Percentiles rank a stretch among this genome's conserved stretches.
phyloP scores from a whole-genome alignment of 53 echinoderm and acorn worm species.

The Crossaster papposus region DNA sequence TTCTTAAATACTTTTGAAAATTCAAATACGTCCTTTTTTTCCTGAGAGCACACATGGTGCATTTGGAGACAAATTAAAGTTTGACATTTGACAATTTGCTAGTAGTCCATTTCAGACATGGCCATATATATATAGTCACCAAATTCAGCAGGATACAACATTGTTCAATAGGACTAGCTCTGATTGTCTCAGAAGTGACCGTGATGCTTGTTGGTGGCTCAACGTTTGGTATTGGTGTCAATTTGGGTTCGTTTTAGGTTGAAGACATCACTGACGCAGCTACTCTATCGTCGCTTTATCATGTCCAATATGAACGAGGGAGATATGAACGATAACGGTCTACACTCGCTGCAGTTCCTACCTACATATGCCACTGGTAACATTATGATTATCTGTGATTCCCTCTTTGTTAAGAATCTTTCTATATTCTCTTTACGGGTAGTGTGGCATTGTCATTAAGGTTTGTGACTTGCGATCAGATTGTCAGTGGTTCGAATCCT shows the following conservation, averaged over 20 bases:
- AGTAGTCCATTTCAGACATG: too few species aligned
- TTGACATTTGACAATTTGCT: too few species aligned
- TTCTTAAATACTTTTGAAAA: neutral
- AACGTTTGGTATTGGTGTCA: neutral
- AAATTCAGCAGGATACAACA: neutral
- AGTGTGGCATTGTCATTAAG: too few species aligned
- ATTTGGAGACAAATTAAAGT: too few species aligned
- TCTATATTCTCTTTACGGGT: too few species aligned
- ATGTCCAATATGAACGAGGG: neutral
- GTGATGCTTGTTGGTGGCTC: neutral
- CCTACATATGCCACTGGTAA: constrained; percentile 47
- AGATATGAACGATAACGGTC: neutral
- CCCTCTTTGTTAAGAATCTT: too few species aligned
- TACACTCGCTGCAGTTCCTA: constrained; percentile 33
- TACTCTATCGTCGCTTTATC: constrained; percentile 37
- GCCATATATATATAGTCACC: too few species aligned
- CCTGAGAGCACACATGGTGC: neutral
- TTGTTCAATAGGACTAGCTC: neutral
- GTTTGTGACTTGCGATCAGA: too few species aligned
- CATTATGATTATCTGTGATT: neutral
- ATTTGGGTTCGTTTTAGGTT: constrained; percentile 7
- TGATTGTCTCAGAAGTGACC: too few species aligned
- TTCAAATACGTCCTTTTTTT: neutral
- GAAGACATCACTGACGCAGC: constrained; percentile 36
- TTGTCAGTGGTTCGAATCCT: too few species aligned